Evolutionary conservation across 2,797 vertebrate genomes (phyloP), one percentile per base, ranked within the genome.

Genomic region (Pseudocheirus occidentalis): DNA sequence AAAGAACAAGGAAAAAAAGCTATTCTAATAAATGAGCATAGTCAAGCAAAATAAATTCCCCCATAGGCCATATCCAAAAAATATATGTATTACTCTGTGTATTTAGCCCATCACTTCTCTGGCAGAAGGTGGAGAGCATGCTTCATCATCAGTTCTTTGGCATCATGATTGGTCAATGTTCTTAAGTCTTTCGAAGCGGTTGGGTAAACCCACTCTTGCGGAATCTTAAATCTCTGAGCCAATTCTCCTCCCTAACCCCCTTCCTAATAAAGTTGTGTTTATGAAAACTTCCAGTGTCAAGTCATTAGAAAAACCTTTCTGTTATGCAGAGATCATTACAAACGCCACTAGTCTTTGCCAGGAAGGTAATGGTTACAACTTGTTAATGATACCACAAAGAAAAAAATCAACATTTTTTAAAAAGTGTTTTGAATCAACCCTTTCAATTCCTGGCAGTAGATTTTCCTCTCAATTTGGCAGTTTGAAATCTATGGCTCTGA

Each of bases 401-500:
- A 55, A 52, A 40, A 87, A 46, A 50, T 27, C 40, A 50, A 87
- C 40, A 27, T 53, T 52, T 90, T 50, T 29, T 28, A 34, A 34
- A 90, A 31, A 91, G 56, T 7, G 0, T 55, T 52, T 62, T 12
- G 52, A 53, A 34, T 29, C 91, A 14, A 7, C 21, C 34, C 90
- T 94, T 90, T 12, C 96, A 90, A 95, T 94, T 58, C 91, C 28
- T n/a, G 91, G 91, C 52, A 96, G 94, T 0, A 0, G 31, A 55
- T 34, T 95, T 95, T 95, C 90, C 93, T 92, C 97, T 97, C 96
- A 95, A 96, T 94, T 97, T 96, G 55, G 2, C 92, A 58, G 58
- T 94, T 95, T 94, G 96, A 27, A 94, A 50, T 90, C 7, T 1
- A 40, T 50, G 28, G n/a, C 28, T 14, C 73, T 2, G 3, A 62